Evolutionary conservation across 2,888 invertebrate species (phyloP).

Genomic region (Acrobasis suavella): DNA sequence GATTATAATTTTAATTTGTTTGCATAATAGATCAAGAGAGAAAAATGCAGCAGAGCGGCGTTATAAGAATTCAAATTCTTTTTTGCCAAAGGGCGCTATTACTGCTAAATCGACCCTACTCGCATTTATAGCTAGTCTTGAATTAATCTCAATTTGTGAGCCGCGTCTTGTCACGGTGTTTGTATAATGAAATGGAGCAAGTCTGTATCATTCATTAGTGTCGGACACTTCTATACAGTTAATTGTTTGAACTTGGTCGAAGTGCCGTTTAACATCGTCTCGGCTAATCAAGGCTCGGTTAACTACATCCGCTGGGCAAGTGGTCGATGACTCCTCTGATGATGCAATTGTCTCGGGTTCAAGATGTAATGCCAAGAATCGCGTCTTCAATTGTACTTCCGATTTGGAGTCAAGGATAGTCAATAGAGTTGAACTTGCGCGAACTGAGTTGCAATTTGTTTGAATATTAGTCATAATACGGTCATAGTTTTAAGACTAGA

Average conservation of each 20-base stretch:
- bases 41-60: too few species aligned
- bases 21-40: too few species aligned
- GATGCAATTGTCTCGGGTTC: conserved; percentile 71
- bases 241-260: conserved; percentile 80
- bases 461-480: conserved; percentile 27
- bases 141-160: conserved; percentile 80
- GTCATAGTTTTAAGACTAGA: conserved; percentile 19
- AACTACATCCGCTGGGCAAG: conserved; percentile 78
- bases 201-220: conserved; percentile 79
- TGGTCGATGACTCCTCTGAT: conserved; percentile 76
- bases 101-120: too few species aligned
- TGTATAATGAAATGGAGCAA: conserved; percentile 77
- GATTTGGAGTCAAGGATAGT: conserved; percentile 77
- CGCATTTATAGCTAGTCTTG: conserved; percentile 47
- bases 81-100: too few species aligned
- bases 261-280: conserved; percentile 77
- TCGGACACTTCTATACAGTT: conserved; percentile 81
- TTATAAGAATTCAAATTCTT: too few species aligned
- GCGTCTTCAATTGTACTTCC: conserved; percentile 71
- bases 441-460: conserved; percentile 40
- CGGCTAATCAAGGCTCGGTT: conserved; percentile 78
- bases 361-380: conserved; percentile 54
- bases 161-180: conserved; percentile 76
- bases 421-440: conserved; percentile 53
- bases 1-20: too few species aligned